Conservation (phyloP, 2,888 invertebrate species). For the Plagiodera versicolora region DNA sequence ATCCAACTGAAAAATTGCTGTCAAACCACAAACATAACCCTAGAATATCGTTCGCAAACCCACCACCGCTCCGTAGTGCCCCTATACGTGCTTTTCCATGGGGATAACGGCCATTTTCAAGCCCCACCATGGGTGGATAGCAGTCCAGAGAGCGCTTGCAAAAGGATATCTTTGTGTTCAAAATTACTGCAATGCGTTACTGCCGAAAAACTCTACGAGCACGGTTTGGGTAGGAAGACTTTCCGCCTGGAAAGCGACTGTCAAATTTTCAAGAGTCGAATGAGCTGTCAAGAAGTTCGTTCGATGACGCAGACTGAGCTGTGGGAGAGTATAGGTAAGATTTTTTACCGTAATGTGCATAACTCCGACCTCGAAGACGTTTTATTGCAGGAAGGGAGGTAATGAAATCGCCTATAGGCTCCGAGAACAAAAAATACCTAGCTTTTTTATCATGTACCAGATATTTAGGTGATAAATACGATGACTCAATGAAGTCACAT, state of each 20-base stretch:
- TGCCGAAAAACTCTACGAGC: slow-evolving; percentile 83
- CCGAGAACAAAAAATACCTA: slow-evolving; percentile 78
- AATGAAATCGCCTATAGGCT: slow-evolving; percentile 68
- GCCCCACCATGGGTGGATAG: slow-evolving; percentile 55
- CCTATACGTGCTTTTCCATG: slow-evolving; percentile 80
- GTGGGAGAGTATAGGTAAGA: slow-evolving; percentile 63
- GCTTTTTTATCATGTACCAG: slow-evolving; percentile 87
- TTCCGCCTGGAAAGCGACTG: slow-evolving; percentile 80
- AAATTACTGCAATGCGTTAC: slow-evolving; percentile 83
- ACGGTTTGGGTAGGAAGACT: slow-evolving; percentile 75
- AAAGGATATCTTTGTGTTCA: slow-evolving; percentile 74
- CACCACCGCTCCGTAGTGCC: slow-evolving; percentile 71
- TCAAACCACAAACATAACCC: slow-evolving; percentile 55
- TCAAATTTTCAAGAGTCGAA: slow-evolving; percentile 70
- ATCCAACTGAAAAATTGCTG: slow-evolving; percentile 63
- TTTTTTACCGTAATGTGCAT: not conserved
- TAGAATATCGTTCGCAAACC: slow-evolving; percentile 63
- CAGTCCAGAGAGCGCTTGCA: slow-evolving; percentile 71
- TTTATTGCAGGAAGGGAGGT: slow-evolving; percentile 81
- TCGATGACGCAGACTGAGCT: slow-evolving; percentile 75
- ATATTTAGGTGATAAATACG: slow-evolving; percentile 40
- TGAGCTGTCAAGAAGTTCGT: slow-evolving; percentile 71
- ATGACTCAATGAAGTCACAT: slow-evolving; percentile 64
- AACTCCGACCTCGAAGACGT: too few species aligned
- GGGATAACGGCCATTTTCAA: slow-evolving; percentile 79